Base-by-base conservation (phyloP, 1,140 invertebrate species). In the Epicauta chinensis region DNA sequence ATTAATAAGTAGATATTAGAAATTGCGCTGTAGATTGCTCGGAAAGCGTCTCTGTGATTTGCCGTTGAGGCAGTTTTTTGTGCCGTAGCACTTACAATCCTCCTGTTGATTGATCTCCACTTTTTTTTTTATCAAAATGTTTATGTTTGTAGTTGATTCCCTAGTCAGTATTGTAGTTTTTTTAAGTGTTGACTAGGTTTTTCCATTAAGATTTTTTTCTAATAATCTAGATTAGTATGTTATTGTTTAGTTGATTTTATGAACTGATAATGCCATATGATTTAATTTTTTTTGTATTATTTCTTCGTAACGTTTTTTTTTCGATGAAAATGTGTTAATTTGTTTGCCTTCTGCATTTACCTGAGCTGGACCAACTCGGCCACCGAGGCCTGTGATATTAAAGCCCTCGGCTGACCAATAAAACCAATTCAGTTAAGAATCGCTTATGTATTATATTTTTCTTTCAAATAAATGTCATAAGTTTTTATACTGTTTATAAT, bases 21-120 rank as follows among this genome's bases (percentile, higher is more conserved):
- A 58, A 52, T 52, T 56, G 61, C 59, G 63, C 56, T 66, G 60
- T 64, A 64, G 62, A 60, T 64, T 56, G 65, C 65, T 67, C 66
- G 69, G 67, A 71, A 71, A 71, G 69, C 69, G 61, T 67, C 60
- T 61, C 69, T 71, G 69, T 71, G 69, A 71, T 71, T 66, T 62
- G 66, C 64, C 66, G 56, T 52, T 42, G 36, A 54, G 57, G 62
- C 56, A 61, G 56, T 49, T 49, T 39, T 29, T 42, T 45, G 39
- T 49, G 50, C 34, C 45, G 50, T 52, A 34, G 44, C 58, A 55
- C 53, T 60, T 58, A 56, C 61, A 60, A 39, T 37, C 56, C 51
- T 70, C 66, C 69, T 71, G 66, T 68, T 69, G 61, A 67, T 51
- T 71, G 67, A 70, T 70, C 67, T 70, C 68, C 46, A 57, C 65